Conservation (phyloP, 2,888 invertebrate species). For the Philereme transversata region DNA sequence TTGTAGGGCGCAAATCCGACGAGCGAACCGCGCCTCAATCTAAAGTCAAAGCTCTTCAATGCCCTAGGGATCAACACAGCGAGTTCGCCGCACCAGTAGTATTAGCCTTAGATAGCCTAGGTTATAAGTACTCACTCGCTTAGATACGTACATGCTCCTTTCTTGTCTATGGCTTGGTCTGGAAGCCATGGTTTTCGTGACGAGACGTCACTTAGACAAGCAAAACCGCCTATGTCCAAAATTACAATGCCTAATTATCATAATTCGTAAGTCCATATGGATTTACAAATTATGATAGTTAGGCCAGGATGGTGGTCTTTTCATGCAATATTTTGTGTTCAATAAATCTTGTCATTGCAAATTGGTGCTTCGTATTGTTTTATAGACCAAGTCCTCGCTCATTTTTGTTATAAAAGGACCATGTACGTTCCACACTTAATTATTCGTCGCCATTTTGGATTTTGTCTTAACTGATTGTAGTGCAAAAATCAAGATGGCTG, state of each 20-base stretch:
- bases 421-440: conserved; percentile 61
- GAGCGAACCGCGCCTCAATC: conserved; percentile 89
- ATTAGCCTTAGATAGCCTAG: conserved; percentile 36
- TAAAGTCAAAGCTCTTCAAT: conserved; percentile 94
- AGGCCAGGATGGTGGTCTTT: no score
- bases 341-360: background rate
- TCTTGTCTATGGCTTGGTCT: conserved; percentile 30
- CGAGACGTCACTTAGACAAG: background rate
- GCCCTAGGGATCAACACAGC: conserved; percentile 91
- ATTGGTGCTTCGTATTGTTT: conserved; percentile 21
- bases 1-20: conserved; percentile 86
- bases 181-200: conserved; percentile 11
- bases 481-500: conserved; percentile 35
- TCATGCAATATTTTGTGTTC: background rate
- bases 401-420: conserved; percentile 50
- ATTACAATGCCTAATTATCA: background rate
- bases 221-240: background rate
- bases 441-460: conserved; percentile 59
- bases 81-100: conserved; percentile 78
- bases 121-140: conserved; percentile 51
- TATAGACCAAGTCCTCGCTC: conserved; percentile 44
- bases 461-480: conserved; percentile 40
- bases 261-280: no score
- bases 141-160: conserved; percentile 46
- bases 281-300: background rate